Conservation (phyloP, 2,113 vertebrate genomes). For the Oreochromis tanganicae region DNA sequence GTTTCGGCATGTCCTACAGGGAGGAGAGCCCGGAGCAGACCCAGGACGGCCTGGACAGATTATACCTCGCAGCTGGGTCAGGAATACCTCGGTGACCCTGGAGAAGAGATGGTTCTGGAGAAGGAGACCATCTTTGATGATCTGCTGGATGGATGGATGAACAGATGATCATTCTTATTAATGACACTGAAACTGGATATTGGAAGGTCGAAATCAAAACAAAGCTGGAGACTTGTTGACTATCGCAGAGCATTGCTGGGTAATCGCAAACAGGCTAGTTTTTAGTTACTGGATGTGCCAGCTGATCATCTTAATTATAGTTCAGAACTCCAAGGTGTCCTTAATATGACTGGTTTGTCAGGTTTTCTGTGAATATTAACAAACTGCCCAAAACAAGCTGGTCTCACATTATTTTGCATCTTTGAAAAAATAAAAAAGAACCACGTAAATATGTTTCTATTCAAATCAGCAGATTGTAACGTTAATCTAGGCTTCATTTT, state of each 20-base stretch:
- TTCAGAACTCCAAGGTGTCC: neutral
- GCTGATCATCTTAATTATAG: neutral
- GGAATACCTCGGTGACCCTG: neutral
- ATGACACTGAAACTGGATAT: neutral
- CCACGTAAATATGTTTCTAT: neutral
- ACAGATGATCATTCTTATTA: neutral
- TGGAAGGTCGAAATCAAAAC: neutral
- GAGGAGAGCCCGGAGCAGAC: no score
- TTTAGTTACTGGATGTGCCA: neutral
- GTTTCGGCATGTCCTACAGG: no score
- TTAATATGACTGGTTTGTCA: neutral
- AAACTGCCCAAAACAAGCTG: neutral
- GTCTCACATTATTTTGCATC: neutral
- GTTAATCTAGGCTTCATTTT: neutral
- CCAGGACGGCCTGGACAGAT: neutral
- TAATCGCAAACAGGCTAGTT: neutral
- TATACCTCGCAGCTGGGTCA: neutral
- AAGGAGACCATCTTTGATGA: neutral
- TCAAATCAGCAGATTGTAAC: neutral
- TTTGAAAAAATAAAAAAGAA: neutral
- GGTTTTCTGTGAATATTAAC: neutral
- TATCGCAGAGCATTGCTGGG: neutral
- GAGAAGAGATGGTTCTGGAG: neutral
- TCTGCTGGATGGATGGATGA: neutral
- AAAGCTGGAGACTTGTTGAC: neutral